Evolutionary conservation across 2,113 vertebrate species (phyloP).

Genomic region (Galemys pyrenaicus): DNA sequence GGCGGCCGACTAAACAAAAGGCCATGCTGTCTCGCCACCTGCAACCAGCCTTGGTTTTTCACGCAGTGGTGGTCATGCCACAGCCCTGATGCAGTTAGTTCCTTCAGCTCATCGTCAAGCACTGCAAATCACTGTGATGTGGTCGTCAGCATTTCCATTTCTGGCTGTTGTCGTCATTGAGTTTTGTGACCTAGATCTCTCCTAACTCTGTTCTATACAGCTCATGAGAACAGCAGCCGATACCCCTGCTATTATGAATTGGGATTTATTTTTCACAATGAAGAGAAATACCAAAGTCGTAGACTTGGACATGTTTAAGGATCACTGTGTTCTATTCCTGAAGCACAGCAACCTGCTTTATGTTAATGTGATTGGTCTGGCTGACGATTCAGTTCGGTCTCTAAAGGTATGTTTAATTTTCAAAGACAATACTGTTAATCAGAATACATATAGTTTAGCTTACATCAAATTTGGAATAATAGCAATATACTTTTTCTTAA

Average conservation of each 20-base stretch:
- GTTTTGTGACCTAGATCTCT: constrained; percentile 2
- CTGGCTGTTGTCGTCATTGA: neutral
- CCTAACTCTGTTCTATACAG: constrained; percentile 79
- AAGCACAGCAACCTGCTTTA: constrained; percentile 84
- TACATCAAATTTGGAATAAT: constrained; percentile 22
- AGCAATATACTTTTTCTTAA: constrained; percentile 28
- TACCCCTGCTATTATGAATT: constrained; percentile 87
- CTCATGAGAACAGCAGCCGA: constrained; percentile 89
- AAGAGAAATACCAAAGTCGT: constrained; percentile 86
- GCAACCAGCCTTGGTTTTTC: neutral
- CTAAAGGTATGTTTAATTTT: constrained; percentile 87
- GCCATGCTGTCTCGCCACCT: neutral
- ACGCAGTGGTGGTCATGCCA: neutral
- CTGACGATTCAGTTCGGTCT: constrained; percentile 82
- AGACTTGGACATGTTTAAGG: constrained; percentile 94
- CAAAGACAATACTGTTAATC: neutral
- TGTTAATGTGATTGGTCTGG: constrained; percentile 89
- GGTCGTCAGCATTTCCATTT: neutral
- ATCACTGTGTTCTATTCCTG: constrained; percentile 90
- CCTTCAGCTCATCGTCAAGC: neutral
- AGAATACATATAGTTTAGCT: neutral
- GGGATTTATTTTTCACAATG: constrained; percentile 89
- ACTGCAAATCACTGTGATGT: neutral
- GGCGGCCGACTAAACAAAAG: neutral
- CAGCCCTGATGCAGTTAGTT: neutral